These are phyloP conservation scores for Latheticus oryzae DNA, from an alignment of 2,888 invertebrate genomes.

Conservation along the genomic window DNA sequence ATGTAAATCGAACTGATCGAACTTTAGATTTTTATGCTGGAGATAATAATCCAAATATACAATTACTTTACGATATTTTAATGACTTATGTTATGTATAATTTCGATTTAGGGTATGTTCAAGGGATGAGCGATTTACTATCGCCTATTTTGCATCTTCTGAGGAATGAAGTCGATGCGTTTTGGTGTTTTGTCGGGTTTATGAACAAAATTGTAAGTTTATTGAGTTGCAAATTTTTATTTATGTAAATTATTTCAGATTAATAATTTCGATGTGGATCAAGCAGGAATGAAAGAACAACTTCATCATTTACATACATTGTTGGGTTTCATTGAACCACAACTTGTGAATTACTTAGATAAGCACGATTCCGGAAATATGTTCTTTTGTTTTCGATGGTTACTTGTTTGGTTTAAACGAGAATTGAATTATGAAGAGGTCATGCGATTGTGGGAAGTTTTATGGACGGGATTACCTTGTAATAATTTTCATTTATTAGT, in stretches of 20 bases:
- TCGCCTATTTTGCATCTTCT: conserved; percentile 91
- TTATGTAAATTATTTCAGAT: conserved; percentile 52
- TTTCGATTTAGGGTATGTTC: conserved; percentile 95
- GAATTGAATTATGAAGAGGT: conserved; percentile 91
- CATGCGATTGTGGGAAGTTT: conserved; percentile 93
- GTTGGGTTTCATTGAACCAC: conserved; percentile 84
- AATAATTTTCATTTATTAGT: conserved; percentile 95
- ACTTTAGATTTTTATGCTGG: conserved; percentile 93
- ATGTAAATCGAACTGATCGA: conserved; percentile 95
- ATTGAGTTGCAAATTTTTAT: no score
- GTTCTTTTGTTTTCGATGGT: conserved; percentile 99
- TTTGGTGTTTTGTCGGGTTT: conserved; percentile 99
- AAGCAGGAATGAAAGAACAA: conserved; percentile 95
- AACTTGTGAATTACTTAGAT: conserved; percentile 86
- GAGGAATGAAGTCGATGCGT: conserved; percentile 94
- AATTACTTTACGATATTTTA: conserved; percentile 87
- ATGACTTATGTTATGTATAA: conserved; percentile 99
- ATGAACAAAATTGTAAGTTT: conserved; percentile 92
- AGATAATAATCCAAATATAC: conserved; percentile 90
- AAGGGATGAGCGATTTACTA: conserved; percentile 97
- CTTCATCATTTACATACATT: conserved; percentile 86
- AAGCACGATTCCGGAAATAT: conserved; percentile 93
- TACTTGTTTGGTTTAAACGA: conserved; percentile 85
- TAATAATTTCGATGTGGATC: conserved; percentile 95
- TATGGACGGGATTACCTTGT: conserved; percentile 96